These are phyloP conservation scores for Galerucella calmariensis DNA, from an alignment of 2,888 invertebrate genomes.

Conservation along the genomic window DNA sequence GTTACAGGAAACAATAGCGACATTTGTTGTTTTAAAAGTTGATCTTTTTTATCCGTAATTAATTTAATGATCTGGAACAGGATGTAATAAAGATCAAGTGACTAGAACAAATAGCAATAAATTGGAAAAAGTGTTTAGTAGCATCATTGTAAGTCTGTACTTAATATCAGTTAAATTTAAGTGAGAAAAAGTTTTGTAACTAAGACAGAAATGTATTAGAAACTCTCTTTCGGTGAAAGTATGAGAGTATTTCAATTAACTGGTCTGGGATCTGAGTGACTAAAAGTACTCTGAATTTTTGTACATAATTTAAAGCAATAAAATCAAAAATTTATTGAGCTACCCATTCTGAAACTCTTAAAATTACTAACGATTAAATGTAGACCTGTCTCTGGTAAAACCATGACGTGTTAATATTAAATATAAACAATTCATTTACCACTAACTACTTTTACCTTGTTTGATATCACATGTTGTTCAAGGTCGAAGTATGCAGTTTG, in stretches of 20 bases:
- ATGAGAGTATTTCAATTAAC: too few relatives aligned
- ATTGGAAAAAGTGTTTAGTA: not conserved
- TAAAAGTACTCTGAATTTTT: too few relatives aligned
- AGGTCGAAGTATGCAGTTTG: conserved; percentile 9
- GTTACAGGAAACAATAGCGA: not conserved
- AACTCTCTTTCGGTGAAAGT: too few relatives aligned
- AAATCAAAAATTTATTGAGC: too few relatives aligned
- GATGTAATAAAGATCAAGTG: not conserved
- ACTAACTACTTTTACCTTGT: conserved; percentile 1
- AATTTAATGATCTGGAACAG: not conserved
- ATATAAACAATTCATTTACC: not conserved
- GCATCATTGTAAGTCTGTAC: not conserved
- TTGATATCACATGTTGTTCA: not conserved
- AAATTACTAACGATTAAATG: too few relatives aligned
- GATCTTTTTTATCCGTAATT: not conserved
- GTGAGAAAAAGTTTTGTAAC: too few relatives aligned
- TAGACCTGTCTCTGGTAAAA: not conserved
- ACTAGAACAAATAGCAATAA: not conserved
- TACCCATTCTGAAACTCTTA: too few relatives aligned
- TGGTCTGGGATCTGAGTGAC: too few relatives aligned
- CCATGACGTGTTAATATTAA: not conserved
- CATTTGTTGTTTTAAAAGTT: not conserved
- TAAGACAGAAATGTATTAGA: too few relatives aligned
- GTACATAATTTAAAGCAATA: too few relatives aligned
- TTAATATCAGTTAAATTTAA: not conserved